Base-by-base conservation (phyloP, 2,113 vertebrate genomes). In the Coptodon rendalli region DNA sequence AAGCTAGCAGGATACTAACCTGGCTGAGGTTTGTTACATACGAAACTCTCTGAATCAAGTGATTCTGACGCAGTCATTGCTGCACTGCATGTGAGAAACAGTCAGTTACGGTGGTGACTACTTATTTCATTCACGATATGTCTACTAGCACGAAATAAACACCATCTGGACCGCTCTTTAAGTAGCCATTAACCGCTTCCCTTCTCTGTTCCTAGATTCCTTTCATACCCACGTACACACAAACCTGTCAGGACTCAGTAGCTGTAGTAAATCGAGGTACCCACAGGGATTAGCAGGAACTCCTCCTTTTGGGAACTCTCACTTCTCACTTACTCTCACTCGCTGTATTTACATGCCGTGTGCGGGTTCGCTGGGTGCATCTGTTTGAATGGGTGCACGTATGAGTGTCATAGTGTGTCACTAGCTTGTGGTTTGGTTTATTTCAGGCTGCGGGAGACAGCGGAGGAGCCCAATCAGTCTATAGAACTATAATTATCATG, bases 401-500 rank as follows among this genome's bases (percentile, higher is more conserved):
- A 45, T 63, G 52, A 56, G 63, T 80, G 63, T 80, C 56, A 81
- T 68, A 78, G 27, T 68, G 88, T 83, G 82, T 89, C 29, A 16
- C 38, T n/a, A 73, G 82, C 71, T 84, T 85, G 9, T 85, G 86
- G 48, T 89, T 82, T 38, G 87, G 91, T 94, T 94, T 94, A 93
- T 94, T 95, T 93, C 78, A 86, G 84, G 90, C 88, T 81, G 82
- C 31, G 43, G 79, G 83, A 93, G 86, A 92, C 86, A 84, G 86
- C 88, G 50, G 76, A 91, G 86, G 88, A 95, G 91, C 87, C 87
- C 84, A 88, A 88, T 94, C 91, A 93, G 84, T 89, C 89, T 86
- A 81, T 66, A 91, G 80, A 84, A 93, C 92, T 92, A 87, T 93
- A 94, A 95, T 95, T 94, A 95, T 91, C 93, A 76, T 86, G 92